Conservation (phyloP, 1,140 invertebrate genomes). For the Doryteuthis pealeii region DNA sequence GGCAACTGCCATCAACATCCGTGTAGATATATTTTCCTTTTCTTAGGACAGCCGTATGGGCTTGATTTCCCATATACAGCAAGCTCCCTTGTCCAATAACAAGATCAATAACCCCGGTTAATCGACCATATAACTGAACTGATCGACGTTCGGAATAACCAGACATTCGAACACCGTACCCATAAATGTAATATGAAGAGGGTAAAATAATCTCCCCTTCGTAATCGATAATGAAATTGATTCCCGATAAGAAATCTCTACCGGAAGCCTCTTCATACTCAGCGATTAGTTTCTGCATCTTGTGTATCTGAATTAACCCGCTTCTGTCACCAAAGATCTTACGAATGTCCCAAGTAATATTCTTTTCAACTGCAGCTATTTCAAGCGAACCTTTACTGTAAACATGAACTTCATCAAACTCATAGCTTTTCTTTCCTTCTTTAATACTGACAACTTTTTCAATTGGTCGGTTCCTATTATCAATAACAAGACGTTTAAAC, state of each 20-base stretch:
- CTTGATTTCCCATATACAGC: constrained; percentile 31
- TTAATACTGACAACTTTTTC: constrained; percentile 42
- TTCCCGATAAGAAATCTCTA: constrained; percentile 39
- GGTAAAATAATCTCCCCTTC: constrained; percentile 40
- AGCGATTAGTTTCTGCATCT: constrained; percentile 32
- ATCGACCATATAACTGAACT: constrained; percentile 32
- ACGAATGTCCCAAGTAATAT: constrained; percentile 30
- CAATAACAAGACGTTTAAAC: constrained; percentile 38
- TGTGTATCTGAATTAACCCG: constrained; percentile 41
- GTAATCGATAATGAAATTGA: constrained; percentile 46
- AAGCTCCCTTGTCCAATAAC: constrained; percentile 36
- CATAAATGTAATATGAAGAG: constrained; percentile 38
- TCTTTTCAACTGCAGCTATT: constrained; percentile 27
- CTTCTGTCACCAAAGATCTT: constrained; percentile 37
- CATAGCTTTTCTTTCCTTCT: constrained; percentile 29
- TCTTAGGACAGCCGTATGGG: constrained; percentile 36
- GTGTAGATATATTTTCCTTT: constrained; percentile 27
- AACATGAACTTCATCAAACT: constrained; percentile 46
- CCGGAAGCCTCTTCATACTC: constrained; percentile 38
- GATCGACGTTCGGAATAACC: constrained; percentile 33
- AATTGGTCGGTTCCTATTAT: constrained; percentile 36
- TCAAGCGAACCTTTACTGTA: constrained; percentile 38
- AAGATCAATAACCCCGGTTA: constrained; percentile 38
- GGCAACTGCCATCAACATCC: constrained; percentile 31
- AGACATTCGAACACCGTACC: constrained; percentile 28